These are phyloP conservation scores for Holacanthus passer DNA, from an alignment of 2,113 vertebrate species.

Conservation along the genomic window DNA sequence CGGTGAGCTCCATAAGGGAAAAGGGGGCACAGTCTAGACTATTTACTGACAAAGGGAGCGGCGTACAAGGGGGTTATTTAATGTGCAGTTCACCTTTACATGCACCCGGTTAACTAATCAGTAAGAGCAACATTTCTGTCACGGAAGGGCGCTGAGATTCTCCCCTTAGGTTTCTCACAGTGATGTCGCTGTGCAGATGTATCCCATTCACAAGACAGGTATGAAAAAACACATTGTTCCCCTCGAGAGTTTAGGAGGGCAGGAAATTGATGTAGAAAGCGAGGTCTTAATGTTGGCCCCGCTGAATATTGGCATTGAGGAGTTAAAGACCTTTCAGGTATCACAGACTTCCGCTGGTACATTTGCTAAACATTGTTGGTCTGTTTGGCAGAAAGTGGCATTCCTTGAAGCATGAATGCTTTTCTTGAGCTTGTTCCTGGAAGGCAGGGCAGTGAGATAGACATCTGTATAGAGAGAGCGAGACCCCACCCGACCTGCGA, in stretches of 20 bases:
- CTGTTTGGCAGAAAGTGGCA: constrained; percentile 42
- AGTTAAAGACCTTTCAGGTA: constrained; percentile 51
- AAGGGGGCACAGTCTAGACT: constrained; percentile 78
- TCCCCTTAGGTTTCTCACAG: constrained; percentile 63
- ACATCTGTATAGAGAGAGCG: constrained; percentile 41
- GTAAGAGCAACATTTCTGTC: constrained; percentile 77
- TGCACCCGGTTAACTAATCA: constrained; percentile 79
- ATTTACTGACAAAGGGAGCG: constrained; percentile 80
- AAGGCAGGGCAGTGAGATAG: constrained; percentile 49
- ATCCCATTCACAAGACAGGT: constrained; percentile 26
- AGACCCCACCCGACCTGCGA: constrained; percentile 33
- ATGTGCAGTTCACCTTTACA: constrained; percentile 77
- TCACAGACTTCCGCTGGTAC: constrained; percentile 33
- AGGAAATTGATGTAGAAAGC: constrained; percentile 63
- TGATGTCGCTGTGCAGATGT: constrained; percentile 57
- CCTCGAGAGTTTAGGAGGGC: constrained; percentile 11
- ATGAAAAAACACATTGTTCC: constrained; percentile 64
- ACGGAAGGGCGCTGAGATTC: constrained; percentile 74
- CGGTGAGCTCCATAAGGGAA: constrained; percentile 41
- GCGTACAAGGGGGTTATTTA: constrained; percentile 68
- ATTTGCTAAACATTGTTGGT: constrained; percentile 51
- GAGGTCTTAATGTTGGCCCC: constrained; percentile 45
- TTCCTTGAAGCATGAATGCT: constrained; percentile 59
- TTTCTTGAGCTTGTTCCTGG: constrained; percentile 60
- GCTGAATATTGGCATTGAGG: constrained; percentile 64